These are phyloP conservation scores for Geodia barretti DNA, from an alignment of 37 sponge, comb jelly and placozoan species.

Conservation along the genomic window DNA sequence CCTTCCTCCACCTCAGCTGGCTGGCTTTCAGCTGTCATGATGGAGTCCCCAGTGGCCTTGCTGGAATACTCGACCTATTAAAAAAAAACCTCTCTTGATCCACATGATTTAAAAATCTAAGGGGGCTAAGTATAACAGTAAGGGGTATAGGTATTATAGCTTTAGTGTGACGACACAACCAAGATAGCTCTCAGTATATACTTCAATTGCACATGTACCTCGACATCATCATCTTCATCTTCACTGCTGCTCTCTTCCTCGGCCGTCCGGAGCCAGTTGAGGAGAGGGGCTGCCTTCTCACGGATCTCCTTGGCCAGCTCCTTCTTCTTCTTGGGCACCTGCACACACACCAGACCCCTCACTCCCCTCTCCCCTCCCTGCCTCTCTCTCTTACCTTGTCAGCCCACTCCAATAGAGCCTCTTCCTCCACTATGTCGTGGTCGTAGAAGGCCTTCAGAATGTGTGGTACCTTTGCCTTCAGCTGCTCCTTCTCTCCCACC, in stretches of 20 bases:
- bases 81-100: too few species aligned
- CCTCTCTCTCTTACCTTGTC: conserved; percentile 66
- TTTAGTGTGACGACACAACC: too few species aligned
- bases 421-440: conserved; percentile 93
- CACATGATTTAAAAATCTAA: too few species aligned
- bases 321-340: conserved; percentile 87
- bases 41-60: not conserved
- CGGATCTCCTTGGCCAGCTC: conserved; percentile 73
- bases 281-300: conserved; percentile 82
- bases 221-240: conserved; percentile 74
- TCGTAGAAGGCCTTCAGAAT: conserved; percentile 96
- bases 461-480: conserved; percentile 83
- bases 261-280: conserved; percentile 92
- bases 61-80: not conserved
- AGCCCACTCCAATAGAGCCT: conserved; percentile 91
- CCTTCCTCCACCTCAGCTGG: not conserved
- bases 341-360: not conserved
- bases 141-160: too few species aligned
- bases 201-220: too few species aligned
- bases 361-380: not conserved
- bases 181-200: too few species aligned
- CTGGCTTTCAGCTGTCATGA: not conserved
- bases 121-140: too few species aligned
- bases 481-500: conserved; percentile 73
- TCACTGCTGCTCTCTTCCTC: conserved; percentile 91